Evolutionary conservation across 2,888 invertebrate genomes (phyloP).

Genomic region (Pammene aurita): DNA sequence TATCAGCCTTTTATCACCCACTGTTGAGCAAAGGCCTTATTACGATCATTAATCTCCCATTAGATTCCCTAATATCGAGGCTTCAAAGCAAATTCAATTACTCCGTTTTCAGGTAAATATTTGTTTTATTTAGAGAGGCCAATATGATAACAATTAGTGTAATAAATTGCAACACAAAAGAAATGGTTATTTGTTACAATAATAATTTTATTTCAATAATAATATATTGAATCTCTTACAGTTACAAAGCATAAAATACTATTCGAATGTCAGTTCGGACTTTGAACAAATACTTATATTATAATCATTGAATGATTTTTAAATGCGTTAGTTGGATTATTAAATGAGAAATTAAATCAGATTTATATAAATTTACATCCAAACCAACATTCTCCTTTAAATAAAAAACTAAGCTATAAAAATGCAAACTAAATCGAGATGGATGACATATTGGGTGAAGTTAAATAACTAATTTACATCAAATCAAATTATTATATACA

Average conservation of each 20-base stretch:
- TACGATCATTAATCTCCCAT: no score
- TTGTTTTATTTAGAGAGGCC: slow-evolving; percentile 79
- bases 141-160: slow-evolving; percentile 57
- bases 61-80: neutral
- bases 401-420: slow-evolving; percentile 41
- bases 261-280: slow-evolving; percentile 34
- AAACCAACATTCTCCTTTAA: slow-evolving; percentile 36
- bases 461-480: slow-evolving; percentile 48
- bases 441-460: slow-evolving; percentile 63
- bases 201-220: slow-evolving; percentile 50
- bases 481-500: slow-evolving; percentile 42
- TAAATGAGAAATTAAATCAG: slow-evolving; percentile 18
- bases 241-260: slow-evolving; percentile 51
- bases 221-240: slow-evolving; percentile 63
- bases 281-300: slow-evolving; percentile 27
- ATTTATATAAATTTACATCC: slow-evolving; percentile 12
- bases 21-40: no score
- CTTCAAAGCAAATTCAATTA: slow-evolving; percentile 26
- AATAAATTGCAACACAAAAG: slow-evolving; percentile 64
- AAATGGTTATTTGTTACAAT: slow-evolving; percentile 63
- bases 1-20: no score
- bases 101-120: slow-evolving; percentile 67
- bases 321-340: slow-evolving; percentile 14
- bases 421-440: slow-evolving; percentile 54
- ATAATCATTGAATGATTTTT: slow-evolving; percentile 31